Base-by-base conservation (phyloP, 2,113 vertebrate species). In the Anguilla japonica region DNA sequence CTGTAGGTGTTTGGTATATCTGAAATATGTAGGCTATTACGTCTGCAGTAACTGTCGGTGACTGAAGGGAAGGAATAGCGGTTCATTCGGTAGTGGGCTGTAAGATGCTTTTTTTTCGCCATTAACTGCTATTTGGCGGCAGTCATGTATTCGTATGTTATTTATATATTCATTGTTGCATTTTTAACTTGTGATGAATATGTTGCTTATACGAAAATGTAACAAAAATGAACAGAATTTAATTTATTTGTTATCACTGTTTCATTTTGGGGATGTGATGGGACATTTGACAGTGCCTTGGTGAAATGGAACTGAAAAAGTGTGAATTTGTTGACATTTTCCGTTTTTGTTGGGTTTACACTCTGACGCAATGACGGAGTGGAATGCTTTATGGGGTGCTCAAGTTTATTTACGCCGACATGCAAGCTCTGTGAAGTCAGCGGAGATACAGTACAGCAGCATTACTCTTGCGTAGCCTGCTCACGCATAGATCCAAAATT, bases 301-400 rank as follows among this genome's bases (percentile, higher is more conserved):
- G 9, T 75, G 67, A 75, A 63, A 3, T 34, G 67, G 67, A 75
- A 75, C 1, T 20, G 67, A 34, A 14, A 22, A 75, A n/a, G 63
- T 71, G n/a, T 22, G 26, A 29, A 75, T 75, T 29, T 34, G 22
- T 41, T 26, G 18, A 26, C n/a, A 41, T 3, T 80, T 79, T 50
- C 75, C 18, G 71, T 80, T 80, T 67, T 39, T 40, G 20, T 22
- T 60, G 53, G 26, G 41, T 81, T 81, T 63, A 34, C 41, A 63
- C 46, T 86, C 81, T 81, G 78, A 43, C 56, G 71, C 43, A 85
- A 39, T 46, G 40, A 79, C 39, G n/a, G 29, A 79, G 39, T 81
- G 53, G 29, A 22, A 41, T 81, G 50, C 20, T 67, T 79, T 39
- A n/a, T 20, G 43, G 83, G 60, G 60, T 63, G 3, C 60, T 63